phyloP scores from a whole-genome alignment of 2,888 invertebrate species.

The Julus scanicus region DNA sequence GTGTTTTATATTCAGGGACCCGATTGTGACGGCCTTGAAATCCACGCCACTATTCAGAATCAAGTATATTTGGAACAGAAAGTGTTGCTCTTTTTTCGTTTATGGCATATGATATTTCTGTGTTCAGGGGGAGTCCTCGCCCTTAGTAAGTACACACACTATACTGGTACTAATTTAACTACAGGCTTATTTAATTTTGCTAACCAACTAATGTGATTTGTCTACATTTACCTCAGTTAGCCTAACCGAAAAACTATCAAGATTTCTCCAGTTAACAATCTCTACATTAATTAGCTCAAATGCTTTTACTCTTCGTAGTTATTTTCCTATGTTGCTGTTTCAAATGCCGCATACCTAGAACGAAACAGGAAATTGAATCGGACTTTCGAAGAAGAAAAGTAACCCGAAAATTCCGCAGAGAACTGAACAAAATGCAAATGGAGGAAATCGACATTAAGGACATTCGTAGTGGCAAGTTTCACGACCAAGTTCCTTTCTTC shows the following conservation, averaged over 20 bases:
- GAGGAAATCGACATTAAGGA: conserved; percentile 80
- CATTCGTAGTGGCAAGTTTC: conserved; percentile 51
- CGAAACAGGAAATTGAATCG: conserved; percentile 95
- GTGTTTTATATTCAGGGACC: not conserved
- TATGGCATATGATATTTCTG: conserved; percentile 58
- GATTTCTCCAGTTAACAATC: too few species aligned
- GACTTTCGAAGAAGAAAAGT: conserved; percentile 87
- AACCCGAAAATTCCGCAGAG: conserved; percentile 82
- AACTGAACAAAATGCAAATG: conserved; percentile 85
- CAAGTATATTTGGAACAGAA: conserved; percentile 53
- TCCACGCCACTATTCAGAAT: not conserved
- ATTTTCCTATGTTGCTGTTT: conserved; percentile 90
- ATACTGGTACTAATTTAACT: not conserved
- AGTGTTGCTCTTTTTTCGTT: conserved; percentile 57
- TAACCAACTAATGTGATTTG: not conserved
- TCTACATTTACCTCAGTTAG: too few species aligned
- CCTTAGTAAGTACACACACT: conserved; percentile 53
- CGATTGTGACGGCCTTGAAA: not conserved
- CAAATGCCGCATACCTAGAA: conserved; percentile 89
- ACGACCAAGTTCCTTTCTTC: not conserved
- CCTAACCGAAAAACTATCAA: too few species aligned
- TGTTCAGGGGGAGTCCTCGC: conserved; percentile 58
- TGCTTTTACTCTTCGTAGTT: conserved; percentile 70
- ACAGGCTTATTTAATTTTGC: not conserved
- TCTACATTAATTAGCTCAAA: not conserved